Percentiles rank a stretch among this genome's conserved stretches.
Conservation (phyloP, 2,113 vertebrate species). For the Pantherophis guttatus region DNA sequence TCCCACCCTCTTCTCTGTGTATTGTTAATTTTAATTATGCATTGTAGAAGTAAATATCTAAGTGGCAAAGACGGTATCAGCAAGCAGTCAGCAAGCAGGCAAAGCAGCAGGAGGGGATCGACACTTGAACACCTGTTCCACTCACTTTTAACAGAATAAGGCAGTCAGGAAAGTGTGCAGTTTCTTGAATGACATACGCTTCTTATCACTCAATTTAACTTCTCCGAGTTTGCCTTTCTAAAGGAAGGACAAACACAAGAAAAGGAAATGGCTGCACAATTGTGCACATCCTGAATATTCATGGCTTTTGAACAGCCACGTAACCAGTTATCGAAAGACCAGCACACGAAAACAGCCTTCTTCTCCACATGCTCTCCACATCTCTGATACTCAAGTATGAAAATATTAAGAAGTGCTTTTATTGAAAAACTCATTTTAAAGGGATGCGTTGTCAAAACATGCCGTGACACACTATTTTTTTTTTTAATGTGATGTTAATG, state of each 20-base stretch:
- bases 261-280: background rate
- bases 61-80: slow-evolving; percentile 13
- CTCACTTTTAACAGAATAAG: slow-evolving; percentile 24
- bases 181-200: slow-evolving; percentile 11
- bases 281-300: background rate
- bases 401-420: slow-evolving; percentile 12
- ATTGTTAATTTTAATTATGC: slow-evolving; percentile 40
- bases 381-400: background rate
- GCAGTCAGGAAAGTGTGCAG: slow-evolving; percentile 21
- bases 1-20: background rate
- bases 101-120: slow-evolving; percentile 14
- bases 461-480: background rate
- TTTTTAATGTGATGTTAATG: background rate
- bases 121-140: slow-evolving; percentile 23
- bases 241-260: background rate
- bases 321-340: background rate
- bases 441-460: background rate
- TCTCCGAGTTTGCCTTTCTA: background rate
- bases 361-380: background rate
- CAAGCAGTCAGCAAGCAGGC: slow-evolving; percentile 11
- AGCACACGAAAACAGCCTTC: background rate
- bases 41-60: slow-evolving; percentile 36
- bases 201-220: slow-evolving; percentile 12
- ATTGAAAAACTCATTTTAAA: background rate
- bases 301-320: background rate